Conservation (phyloP, 2,113 vertebrate species). For the Indicator indicator region DNA sequence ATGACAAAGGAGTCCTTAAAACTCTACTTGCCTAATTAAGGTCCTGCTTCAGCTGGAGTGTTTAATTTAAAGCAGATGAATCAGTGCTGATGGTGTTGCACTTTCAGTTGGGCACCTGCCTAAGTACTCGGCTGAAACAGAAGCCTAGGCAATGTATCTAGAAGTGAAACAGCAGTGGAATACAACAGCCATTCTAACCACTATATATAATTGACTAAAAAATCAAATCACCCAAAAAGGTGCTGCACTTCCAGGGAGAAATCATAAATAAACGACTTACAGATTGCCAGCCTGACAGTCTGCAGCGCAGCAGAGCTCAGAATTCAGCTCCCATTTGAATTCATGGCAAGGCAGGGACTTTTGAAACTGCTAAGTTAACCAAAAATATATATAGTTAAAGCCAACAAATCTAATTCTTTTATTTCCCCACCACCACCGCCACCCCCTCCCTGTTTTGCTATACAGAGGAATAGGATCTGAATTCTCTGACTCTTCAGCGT, state of each 20-base stretch:
- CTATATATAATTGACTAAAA: conserved; percentile 59
- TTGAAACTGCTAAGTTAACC: conserved; percentile 65
- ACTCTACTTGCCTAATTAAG: conserved; percentile 23
- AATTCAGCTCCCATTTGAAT: conserved; percentile 66
- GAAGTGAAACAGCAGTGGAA: conserved; percentile 31
- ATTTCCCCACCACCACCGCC: no score
- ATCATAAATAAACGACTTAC: conserved; percentile 56
- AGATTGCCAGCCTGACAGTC: conserved; percentile 33
- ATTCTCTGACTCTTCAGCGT: conserved; percentile 57
- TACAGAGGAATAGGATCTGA: conserved; percentile 48
- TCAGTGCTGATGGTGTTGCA: conserved; percentile 21
- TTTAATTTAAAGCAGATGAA: conserved; percentile 55
- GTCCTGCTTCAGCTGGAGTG: neutral
- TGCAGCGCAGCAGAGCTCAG: conserved; percentile 44
- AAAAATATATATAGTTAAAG: conserved; percentile 71
- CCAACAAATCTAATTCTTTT: conserved; percentile 61
- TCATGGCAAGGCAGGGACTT: conserved; percentile 63
- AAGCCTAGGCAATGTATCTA: conserved; percentile 1
- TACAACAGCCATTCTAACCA: neutral
- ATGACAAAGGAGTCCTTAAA: conserved; percentile 20
- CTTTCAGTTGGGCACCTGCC: conserved; percentile 56
- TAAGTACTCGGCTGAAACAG: conserved; percentile 27
- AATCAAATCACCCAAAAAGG: conserved; percentile 50
- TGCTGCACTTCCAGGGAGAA: conserved; percentile 34
- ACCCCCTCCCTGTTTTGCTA: conserved; percentile 48